A percentile compares a stretch with the other conserved stretches of the same genome.
phyloP scores from a whole-genome alignment of 2,113 vertebrate genomes.

The Hyperopisus bebe region DNA sequence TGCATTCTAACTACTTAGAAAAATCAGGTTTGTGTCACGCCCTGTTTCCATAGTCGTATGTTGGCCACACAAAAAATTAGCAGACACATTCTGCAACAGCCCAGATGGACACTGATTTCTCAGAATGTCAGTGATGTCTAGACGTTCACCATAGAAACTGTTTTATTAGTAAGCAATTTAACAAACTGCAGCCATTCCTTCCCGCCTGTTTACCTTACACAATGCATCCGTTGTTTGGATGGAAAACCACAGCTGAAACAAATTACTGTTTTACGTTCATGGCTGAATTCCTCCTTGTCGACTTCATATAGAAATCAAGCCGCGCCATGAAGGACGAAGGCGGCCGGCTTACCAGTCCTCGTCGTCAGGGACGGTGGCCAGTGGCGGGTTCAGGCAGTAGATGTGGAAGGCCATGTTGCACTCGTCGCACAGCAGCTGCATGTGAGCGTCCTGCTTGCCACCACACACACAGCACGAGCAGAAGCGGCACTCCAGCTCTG shows the following conservation, averaged over 20 bases:
- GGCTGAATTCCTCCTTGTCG: not conserved
- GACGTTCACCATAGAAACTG: not conserved
- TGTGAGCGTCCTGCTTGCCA: constrained; percentile 91
- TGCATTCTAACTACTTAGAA: not conserved
- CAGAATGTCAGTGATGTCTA: not conserved
- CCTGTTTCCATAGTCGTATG: not conserved
- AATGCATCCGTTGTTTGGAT: not conserved
- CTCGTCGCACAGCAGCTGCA: constrained; percentile 75
- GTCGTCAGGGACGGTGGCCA: constrained; percentile 89
- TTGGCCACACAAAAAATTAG: not conserved
- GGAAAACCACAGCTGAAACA: not conserved
- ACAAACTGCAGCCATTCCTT: not conserved
- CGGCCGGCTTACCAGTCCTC: constrained; percentile 84
- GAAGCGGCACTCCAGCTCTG: constrained; percentile 82
- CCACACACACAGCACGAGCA: constrained; percentile 94
- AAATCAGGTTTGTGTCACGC: not conserved
- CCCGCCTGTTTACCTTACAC: not conserved
- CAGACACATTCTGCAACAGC: not conserved
- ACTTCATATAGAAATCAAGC: not conserved
- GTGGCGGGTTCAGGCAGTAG: constrained; percentile 90
- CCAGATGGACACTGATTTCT: not conserved
- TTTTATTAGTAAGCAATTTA: not conserved
- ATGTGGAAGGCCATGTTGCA: constrained; percentile 80
- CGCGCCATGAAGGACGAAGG: not conserved
- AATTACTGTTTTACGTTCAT: not conserved